Evolutionary conservation across 2,797 vertebrate species (phyloP).

Genomic region (Spondyliosoma cantharus): DNA sequence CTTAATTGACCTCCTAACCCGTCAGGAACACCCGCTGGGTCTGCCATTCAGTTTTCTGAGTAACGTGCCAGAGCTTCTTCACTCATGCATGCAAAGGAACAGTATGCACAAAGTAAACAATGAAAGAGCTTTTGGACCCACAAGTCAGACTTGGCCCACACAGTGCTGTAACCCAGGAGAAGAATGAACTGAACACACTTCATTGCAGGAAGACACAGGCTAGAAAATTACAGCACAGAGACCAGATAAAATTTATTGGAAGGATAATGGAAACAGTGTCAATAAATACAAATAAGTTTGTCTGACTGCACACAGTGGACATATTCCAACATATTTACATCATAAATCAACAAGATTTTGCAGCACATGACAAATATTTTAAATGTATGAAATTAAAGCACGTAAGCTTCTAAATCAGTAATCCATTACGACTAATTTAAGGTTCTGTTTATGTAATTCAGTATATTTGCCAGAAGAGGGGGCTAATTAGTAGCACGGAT

Average conservation of each 20-base stretch:
- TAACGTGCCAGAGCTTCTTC: slow-evolving; percentile 15
- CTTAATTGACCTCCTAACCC: slow-evolving; percentile 27
- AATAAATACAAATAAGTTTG: background rate
- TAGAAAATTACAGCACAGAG: background rate
- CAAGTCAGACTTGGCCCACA: background rate
- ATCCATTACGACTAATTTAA: background rate
- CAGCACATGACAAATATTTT: background rate
- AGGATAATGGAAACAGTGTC: background rate
- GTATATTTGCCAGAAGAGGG: slow-evolving; percentile 41
- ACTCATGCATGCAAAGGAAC: slow-evolving; percentile 47
- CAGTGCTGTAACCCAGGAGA: background rate
- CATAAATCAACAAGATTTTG: background rate
- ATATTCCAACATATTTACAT: background rate
- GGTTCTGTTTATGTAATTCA: slow-evolving; percentile 33
- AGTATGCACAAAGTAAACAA: slow-evolving; percentile 34
- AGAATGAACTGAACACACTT: background rate
- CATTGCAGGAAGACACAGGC: no score
- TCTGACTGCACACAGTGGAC: background rate
- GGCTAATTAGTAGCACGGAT: background rate
- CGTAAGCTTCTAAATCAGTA: background rate
- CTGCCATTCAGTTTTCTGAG: slow-evolving; percentile 5
- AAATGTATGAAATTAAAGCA: background rate
- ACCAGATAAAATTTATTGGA: background rate
- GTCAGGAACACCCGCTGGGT: slow-evolving; percentile 5
- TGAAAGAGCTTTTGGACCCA: slow-evolving; percentile 13